Conservation (phyloP, 2,113 vertebrate genomes). For the Guaruba guarouba region DNA sequence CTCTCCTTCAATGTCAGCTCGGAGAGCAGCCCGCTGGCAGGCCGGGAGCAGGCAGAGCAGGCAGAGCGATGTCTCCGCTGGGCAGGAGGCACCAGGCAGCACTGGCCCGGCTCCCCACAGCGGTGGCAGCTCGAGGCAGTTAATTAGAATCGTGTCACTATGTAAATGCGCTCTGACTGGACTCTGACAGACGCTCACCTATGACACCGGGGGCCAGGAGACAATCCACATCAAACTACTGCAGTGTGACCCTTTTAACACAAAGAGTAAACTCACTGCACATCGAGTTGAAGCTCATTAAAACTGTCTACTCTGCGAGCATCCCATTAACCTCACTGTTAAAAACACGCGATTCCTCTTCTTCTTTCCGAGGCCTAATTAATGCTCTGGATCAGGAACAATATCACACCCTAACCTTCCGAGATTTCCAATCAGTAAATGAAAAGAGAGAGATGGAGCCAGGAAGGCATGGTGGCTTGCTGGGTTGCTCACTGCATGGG, state of each 20-base stretch:
- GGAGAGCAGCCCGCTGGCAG: not conserved
- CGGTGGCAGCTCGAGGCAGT: constrained; percentile 84
- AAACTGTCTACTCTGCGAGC: constrained; percentile 84
- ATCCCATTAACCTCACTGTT: constrained; percentile 85
- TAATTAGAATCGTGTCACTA: constrained; percentile 99
- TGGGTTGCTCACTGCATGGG: not conserved
- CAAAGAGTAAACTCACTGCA: constrained; percentile 82
- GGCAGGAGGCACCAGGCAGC: constrained; percentile 46
- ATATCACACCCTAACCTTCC: constrained; percentile 70
- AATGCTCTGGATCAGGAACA: constrained; percentile 78
- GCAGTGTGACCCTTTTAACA: constrained; percentile 97
- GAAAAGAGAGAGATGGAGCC: constrained; percentile 42
- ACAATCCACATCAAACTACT: constrained; percentile 90
- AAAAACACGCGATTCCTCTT: constrained; percentile 81
- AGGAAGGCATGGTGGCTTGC: not conserved
- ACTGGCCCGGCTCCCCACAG: constrained; percentile 56
- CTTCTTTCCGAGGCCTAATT: constrained; percentile 79
- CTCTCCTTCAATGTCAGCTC: not conserved
- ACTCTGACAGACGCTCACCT: constrained; percentile 87
- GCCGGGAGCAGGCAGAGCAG: not conserved
- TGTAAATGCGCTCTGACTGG: constrained; percentile 93
- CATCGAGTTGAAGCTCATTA: constrained; percentile 85
- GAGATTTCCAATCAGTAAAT: constrained; percentile 63
- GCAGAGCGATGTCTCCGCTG: not conserved
- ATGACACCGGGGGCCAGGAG: constrained; percentile 75